phyloP scores from a whole-genome alignment of 2,888 invertebrate species.

The Cabera pusaria region DNA sequence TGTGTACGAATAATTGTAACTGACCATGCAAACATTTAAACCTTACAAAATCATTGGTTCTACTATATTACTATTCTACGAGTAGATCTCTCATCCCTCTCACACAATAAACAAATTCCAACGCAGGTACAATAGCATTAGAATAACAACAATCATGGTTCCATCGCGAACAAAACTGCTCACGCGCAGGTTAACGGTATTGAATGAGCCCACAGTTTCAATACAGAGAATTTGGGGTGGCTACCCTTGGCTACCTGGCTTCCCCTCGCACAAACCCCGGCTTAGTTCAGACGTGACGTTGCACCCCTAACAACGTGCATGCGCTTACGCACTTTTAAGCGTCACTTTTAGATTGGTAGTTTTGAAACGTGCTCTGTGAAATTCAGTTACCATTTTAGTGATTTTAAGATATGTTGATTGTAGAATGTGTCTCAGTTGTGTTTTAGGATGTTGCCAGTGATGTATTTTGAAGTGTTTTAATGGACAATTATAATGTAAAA shows the following conservation, averaged over 20 bases:
- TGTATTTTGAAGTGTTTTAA: constrained; percentile 32
- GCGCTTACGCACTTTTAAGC: constrained; percentile 58
- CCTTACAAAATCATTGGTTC: too few relatives aligned
- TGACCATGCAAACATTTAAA: too few relatives aligned
- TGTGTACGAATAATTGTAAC: too few relatives aligned
- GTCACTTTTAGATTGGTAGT: constrained; percentile 25
- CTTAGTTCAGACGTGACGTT: constrained; percentile 45
- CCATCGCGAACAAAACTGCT: constrained; percentile 38
- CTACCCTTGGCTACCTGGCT: constrained; percentile 61
- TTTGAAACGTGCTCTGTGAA: constrained; percentile 1
- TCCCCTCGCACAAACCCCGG: constrained; percentile 37
- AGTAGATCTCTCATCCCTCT: too few relatives aligned
- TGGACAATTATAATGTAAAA: constrained; percentile 37
- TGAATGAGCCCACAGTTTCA: constrained; percentile 40
- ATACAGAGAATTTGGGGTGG: constrained; percentile 61
- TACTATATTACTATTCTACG: too few relatives aligned
- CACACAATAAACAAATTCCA: constrained; percentile 21
- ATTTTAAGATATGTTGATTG: constrained; percentile 8
- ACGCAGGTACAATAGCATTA: too few relatives aligned
- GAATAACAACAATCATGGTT: too few relatives aligned
- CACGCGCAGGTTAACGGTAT: constrained; percentile 47
- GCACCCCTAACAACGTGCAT: constrained; percentile 58
- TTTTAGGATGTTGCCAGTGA: constrained; percentile 8
- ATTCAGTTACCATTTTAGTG: neutral
- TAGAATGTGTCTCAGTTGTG: neutral